phyloP scores from a whole-genome alignment of 2,797 vertebrate genomes.

The Rhynchotus rufescens region DNA sequence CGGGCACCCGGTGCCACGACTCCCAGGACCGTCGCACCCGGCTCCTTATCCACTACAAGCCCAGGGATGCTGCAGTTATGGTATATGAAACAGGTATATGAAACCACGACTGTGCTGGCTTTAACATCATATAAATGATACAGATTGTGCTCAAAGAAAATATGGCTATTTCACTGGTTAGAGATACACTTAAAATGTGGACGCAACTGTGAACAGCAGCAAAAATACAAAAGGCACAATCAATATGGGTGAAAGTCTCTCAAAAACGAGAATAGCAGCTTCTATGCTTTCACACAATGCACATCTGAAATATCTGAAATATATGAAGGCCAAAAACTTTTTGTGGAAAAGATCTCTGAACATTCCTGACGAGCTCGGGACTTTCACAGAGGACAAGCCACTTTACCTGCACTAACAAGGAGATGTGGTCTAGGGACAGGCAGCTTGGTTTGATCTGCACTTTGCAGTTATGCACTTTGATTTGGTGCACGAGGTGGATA shows the following conservation, averaged over 20 bases:
- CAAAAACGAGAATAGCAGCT: background rate
- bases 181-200: background rate
- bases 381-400: background rate
- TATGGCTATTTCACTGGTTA: background rate
- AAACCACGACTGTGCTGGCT: no score
- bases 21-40: background rate
- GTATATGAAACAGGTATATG: no score
- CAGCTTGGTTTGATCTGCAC: rapidly evolving
- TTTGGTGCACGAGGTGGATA: rapidly evolving
- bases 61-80: no score
- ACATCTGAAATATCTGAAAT: background rate
- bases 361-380: background rate
- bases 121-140: background rate
- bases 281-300: background rate
- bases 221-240: background rate
- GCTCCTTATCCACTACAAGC: background rate
- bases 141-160: background rate
- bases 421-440: background rate
- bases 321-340: background rate
- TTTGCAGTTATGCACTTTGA: no score
- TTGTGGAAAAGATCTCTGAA: background rate
- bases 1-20: background rate
- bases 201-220: background rate
- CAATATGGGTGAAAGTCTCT: background rate
- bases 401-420: background rate